Percentiles rank a stretch among this genome's conserved stretches.
These are phyloP conservation scores for Mustela lutreola DNA, from an alignment of 2,113 vertebrate genomes.

Conservation along the genomic window DNA sequence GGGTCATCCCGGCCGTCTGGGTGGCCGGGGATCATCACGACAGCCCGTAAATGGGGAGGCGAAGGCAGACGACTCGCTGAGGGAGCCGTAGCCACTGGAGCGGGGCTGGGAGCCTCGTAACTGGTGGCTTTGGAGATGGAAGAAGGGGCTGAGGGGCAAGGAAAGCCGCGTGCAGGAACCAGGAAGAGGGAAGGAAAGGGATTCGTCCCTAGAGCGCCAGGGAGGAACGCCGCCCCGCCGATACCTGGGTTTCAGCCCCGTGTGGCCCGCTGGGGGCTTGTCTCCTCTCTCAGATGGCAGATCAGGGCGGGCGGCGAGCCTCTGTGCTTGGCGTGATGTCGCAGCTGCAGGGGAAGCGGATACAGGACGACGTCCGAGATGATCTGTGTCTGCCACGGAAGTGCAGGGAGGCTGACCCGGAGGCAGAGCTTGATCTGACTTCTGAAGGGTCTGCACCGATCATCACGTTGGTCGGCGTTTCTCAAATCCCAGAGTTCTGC, in stretches of 20 bases:
- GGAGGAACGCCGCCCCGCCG: not conserved
- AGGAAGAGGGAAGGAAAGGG: not conserved
- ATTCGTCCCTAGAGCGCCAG: not conserved
- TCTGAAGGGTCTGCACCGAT: not conserved
- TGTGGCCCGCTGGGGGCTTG: not conserved
- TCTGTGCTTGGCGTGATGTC: too few species aligned
- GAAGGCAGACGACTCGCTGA: not conserved
- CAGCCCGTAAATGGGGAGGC: not conserved
- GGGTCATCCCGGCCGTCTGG: too few species aligned
- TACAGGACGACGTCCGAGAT: not conserved
- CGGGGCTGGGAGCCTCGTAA: fast-evolving
- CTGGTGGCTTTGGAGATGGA: not conserved
- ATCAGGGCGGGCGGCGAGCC: not conserved
- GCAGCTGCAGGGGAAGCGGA: not conserved
- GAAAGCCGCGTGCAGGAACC: not conserved
- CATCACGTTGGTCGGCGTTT: not conserved
- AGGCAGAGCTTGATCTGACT: not conserved
- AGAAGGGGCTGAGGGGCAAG: too few species aligned
- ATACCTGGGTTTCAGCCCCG: not conserved
- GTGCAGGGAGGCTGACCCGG: not conserved
- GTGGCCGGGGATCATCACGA: not conserved
- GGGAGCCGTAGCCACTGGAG: not conserved
- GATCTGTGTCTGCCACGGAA: not conserved
- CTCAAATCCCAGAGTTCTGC: not conserved
- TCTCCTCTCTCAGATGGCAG: not conserved